These are phyloP conservation scores for Pseudochirops cupreus DNA, from an alignment of 2,797 vertebrate species.

Conservation along the genomic window DNA sequence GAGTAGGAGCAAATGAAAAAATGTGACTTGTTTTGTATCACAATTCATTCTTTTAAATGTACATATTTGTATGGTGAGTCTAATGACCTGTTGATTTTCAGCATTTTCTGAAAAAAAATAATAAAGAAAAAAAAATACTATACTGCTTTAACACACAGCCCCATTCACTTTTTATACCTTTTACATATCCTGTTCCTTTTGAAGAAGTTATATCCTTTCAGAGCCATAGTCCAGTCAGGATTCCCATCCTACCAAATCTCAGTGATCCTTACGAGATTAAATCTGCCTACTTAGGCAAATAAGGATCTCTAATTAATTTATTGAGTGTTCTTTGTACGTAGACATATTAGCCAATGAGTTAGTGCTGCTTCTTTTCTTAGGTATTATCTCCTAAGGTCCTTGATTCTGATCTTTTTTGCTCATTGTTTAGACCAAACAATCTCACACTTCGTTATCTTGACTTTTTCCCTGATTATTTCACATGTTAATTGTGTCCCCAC, in stretches of 20 bases:
- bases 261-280: background rate
- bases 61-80: background rate
- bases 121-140: background rate
- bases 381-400: background rate
- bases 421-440: background rate
- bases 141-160: background rate
- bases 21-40: background rate
- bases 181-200: background rate
- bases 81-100: background rate
- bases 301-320: background rate
- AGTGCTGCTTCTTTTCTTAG: background rate
- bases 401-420: background rate
- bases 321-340: background rate
- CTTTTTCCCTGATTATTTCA: background rate
- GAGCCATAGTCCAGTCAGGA: background rate
- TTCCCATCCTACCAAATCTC: background rate
- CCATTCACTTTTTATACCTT: background rate
- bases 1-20: background rate
- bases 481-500: background rate
- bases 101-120: background rate
- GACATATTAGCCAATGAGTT: background rate
- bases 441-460: background rate
- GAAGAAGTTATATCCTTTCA: background rate
- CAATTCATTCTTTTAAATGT: background rate
- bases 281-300: background rate